Base-by-base conservation (phyloP, 2,888 invertebrate genomes). In the Lochmaea crataegi region DNA sequence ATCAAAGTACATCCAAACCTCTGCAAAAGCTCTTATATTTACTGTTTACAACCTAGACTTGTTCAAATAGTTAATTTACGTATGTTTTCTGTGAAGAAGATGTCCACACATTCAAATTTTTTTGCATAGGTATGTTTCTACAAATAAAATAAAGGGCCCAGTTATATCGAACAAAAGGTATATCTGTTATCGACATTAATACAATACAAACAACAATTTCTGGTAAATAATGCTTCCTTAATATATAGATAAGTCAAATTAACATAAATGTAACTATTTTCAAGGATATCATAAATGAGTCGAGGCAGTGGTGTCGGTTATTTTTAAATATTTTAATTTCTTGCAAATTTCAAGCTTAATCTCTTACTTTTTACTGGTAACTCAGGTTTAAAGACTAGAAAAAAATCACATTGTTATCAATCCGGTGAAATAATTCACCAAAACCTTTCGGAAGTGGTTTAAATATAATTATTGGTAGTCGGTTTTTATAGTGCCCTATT, bases 121-220 rank as follows among this genome's bases (percentile, higher is more conserved):
- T 1, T 32, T 32, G 32, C 32, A 7, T 32, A 32, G 4, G 26
- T 45, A 1, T 32, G 7, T 7, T 32, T 32, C 32, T 32, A 32
- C 7, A 45, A 45, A 1, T 41, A 41, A 41, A 41, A 45, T 16
- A 6, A 5, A n/a, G 51, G 48, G 6, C 48, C 51, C 51, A 14
- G 6, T 7, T 45, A 45, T 14, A 14, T 45, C 12, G 10, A 45
- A 45, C 42, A 45, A 45, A 45, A 12, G 42, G 6, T 14, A 48
- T 14, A n/a, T n/a, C 14, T 48, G 48, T 48, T 48, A 48, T 48
- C 48, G 1, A 48, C 48, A 48, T 48, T 48, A 48, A 53, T 18
- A 71, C 74, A 77, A 75, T 75, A 77, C 77, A 77, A 77, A 77
- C 77, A 76, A 65, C 73, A 73, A 72, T 66, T 73, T 65, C 70